A percentile compares a stretch with the other conserved stretches of the same genome.
Evolutionary conservation across 2,113 vertebrate species (phyloP).

Genomic region (Terrapene triunguis): DNA sequence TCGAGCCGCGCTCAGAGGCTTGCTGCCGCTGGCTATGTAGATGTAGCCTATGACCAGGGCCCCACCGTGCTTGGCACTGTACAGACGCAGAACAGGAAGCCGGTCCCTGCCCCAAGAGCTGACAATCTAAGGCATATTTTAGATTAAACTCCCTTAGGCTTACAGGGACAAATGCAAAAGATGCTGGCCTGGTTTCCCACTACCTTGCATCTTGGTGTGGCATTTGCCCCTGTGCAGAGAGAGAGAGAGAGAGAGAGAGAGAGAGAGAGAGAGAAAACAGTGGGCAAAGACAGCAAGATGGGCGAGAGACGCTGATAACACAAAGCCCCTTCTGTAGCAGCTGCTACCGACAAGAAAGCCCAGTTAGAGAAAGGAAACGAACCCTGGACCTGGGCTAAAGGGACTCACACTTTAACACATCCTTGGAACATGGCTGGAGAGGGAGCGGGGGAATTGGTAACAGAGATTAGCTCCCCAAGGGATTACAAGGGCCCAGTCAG

Average conservation of each 20-base stretch:
- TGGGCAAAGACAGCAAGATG: not conserved
- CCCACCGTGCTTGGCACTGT: not conserved
- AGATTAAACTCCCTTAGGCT: not conserved
- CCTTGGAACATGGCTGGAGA: not conserved
- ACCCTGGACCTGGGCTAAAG: not conserved
- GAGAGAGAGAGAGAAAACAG: not conserved
- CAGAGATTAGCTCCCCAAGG: not conserved
- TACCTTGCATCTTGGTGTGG: not conserved
- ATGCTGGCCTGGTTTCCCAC: not conserved
- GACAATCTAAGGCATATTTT: not conserved
- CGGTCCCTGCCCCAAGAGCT: not conserved
- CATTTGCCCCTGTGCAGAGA: not conserved
- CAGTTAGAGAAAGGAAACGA: not conserved
- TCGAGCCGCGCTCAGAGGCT: no score
- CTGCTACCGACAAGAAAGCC: not conserved
- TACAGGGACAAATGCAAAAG: not conserved
- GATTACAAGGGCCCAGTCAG: not conserved
- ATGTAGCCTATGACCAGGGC: not conserved
- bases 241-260: no score
- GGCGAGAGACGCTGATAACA: not conserved
- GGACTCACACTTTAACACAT: not conserved
- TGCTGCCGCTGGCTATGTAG: no score
- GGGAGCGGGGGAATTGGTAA: not conserved
- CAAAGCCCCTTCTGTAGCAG: not conserved
- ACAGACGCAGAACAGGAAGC: not conserved